phyloP scores from a whole-genome alignment of 2,113 vertebrate species.

The Kobus ellipsiprymnus region DNA sequence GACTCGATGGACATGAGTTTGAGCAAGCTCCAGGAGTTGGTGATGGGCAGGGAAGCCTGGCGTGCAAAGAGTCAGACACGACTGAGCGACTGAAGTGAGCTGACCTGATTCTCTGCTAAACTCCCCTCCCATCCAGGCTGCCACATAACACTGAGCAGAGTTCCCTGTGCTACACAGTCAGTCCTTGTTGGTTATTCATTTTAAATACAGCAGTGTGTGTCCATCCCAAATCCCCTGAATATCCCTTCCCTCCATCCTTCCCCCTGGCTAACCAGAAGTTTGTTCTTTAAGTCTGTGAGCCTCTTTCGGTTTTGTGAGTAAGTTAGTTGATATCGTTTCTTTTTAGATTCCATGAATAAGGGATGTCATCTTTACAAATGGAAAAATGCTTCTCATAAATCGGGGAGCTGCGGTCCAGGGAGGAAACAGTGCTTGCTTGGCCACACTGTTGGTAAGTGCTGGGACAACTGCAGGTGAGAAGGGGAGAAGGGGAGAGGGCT shows the following conservation, averaged over 20 bases:
- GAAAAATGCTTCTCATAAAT: not conserved
- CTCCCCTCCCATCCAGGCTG: not conserved
- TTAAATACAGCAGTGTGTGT: not conserved
- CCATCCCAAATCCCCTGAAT: not conserved
- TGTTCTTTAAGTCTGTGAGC: not conserved
- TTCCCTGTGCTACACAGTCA: too few relatives aligned
- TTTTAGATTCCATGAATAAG: not conserved
- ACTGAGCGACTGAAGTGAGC: not conserved
- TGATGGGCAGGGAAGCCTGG: not conserved
- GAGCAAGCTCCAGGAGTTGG: not conserved
- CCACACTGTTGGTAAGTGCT: accelerated
- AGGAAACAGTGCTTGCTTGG: accelerated
- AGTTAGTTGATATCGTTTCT: not conserved
- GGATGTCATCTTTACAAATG: not conserved
- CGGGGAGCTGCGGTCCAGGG: not conserved
- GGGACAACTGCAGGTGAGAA: not conserved
- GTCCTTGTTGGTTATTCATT: not conserved
- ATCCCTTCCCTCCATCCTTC: not conserved
- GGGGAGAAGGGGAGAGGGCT: not conserved
- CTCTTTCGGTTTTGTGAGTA: not conserved
- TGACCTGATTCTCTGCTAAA: not conserved
- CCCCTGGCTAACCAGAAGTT: not conserved
- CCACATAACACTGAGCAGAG: not conserved
- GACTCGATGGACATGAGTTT: not conserved
- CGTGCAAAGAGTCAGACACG: not conserved